A percentile compares a stretch with the other conserved stretches of the same genome.
These are phyloP conservation scores for Crotalus horridus DNA, from an alignment of 2,113 vertebrate genomes.

Conservation along the genomic window DNA sequence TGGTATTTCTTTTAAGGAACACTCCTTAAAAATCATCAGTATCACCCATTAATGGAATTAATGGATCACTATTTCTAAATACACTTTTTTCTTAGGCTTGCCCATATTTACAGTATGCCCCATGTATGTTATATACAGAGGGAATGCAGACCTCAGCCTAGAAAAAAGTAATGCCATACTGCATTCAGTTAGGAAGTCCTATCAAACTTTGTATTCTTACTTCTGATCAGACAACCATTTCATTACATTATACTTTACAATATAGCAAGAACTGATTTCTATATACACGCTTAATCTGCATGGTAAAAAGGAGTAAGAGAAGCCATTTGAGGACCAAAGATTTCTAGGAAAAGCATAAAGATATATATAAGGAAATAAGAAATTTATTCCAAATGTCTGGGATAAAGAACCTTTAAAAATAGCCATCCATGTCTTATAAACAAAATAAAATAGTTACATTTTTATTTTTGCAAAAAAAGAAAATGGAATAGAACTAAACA, in stretches of 20 bases:
- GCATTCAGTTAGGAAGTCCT: neutral
- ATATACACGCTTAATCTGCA: neutral
- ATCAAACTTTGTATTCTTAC: neutral
- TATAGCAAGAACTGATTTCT: neutral
- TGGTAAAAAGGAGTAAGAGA: neutral
- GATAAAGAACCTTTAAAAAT: neutral
- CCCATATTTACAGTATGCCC: neutral
- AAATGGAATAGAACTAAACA: neutral
- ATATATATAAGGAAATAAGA: neutral
- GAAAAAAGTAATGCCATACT: neutral
- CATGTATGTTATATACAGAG: neutral
- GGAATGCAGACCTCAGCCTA: neutral
- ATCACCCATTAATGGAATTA: neutral
- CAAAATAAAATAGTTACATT: neutral
- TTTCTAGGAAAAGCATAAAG: neutral
- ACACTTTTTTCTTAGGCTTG: neutral
- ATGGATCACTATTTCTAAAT: neutral
- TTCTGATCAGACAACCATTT: neutral
- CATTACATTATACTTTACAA: neutral
- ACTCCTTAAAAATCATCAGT: neutral
- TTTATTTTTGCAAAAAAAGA: neutral
- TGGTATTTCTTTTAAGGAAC: neutral
- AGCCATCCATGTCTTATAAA: conserved; percentile 26
- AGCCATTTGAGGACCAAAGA: neutral
- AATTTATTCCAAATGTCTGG: neutral